Evolutionary conservation across 1,140 invertebrate genomes (phyloP).

Genomic region (Manduca sexta): DNA sequence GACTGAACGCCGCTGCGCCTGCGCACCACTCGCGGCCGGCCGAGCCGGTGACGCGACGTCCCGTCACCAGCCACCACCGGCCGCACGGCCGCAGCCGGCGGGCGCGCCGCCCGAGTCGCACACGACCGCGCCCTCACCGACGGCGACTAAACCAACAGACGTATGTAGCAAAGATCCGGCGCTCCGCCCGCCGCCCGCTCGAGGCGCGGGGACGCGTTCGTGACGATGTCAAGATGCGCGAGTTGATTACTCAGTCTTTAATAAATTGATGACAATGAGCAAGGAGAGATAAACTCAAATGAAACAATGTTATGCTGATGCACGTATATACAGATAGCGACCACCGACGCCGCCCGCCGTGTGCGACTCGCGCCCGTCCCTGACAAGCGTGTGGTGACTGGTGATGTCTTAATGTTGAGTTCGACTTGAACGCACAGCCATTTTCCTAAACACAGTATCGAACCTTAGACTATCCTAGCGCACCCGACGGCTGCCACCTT

Average conservation of each 20-base stretch:
- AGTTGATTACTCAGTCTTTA: slow-evolving; percentile 73
- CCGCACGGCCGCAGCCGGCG: slow-evolving; percentile 13
- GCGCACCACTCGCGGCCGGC: neutral
- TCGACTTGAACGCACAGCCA: slow-evolving; percentile 63
- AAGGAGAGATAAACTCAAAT: slow-evolving; percentile 63
- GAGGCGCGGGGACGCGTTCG: slow-evolving; percentile 53
- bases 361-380: slow-evolving; percentile 29
- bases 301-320: slow-evolving; percentile 66
- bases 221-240: slow-evolving; percentile 66
- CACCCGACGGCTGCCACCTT: slow-evolving; percentile 47
- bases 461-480: slow-evolving; percentile 44
- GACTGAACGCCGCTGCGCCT: slow-evolving; percentile 24
- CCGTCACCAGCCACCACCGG: neutral
- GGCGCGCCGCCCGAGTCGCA: slow-evolving; percentile 27
- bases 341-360: slow-evolving; percentile 19
- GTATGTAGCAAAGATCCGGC: slow-evolving; percentile 4
- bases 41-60: no score
- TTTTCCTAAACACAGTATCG: slow-evolving; percentile 53
- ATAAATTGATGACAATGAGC: slow-evolving; percentile 72
- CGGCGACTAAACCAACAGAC: neutral
- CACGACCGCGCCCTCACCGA: slow-evolving; percentile 18
- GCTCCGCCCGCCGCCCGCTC: slow-evolving; percentile 44
- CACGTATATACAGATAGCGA: slow-evolving; percentile 62
- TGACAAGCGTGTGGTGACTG: slow-evolving; percentile 15
- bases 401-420: slow-evolving; percentile 52